A percentile compares a stretch with the other conserved stretches of the same genome.
These are phyloP conservation scores for Aplysia californica DNA, from an alignment of 1,140 invertebrate genomes.

Conservation along the genomic window DNA sequence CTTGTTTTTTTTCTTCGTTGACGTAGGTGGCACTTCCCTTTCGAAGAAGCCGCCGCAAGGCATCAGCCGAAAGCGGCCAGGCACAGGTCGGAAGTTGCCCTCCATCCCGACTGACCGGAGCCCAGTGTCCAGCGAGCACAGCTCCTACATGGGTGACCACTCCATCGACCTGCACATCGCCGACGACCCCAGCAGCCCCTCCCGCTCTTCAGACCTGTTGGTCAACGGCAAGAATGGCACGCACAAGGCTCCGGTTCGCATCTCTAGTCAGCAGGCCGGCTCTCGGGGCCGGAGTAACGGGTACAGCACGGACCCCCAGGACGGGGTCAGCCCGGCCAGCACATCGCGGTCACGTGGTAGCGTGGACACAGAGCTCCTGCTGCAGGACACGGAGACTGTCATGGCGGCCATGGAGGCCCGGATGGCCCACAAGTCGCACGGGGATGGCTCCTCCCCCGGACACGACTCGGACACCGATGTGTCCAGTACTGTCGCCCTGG, in stretches of 20 bases:
- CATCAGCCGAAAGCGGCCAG: conserved; percentile 52
- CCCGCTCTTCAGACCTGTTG: not conserved
- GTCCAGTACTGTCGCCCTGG: conserved; percentile 53
- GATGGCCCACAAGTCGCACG: conserved; percentile 41
- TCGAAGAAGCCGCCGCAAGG: conserved; percentile 43
- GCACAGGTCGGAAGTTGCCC: conserved; percentile 65
- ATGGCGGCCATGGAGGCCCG: conserved; percentile 71
- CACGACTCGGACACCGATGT: conserved; percentile 47
- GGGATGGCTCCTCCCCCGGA: conserved; percentile 8
- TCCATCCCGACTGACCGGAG: conserved; percentile 51
- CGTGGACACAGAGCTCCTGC: conserved; percentile 70
- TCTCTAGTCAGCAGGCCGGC: conserved; percentile 8
- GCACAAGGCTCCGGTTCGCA: not conserved
- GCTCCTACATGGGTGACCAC: conserved; percentile 30
- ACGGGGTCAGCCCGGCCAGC: conserved; percentile 35
- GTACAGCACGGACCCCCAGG: not conserved
- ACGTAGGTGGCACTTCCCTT: conserved; percentile 8
- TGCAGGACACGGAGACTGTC: conserved; percentile 71
- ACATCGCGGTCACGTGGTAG: conserved; percentile 48
- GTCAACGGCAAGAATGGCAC: conserved; percentile 4
- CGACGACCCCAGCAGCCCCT: conserved; percentile 40
- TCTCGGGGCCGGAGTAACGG: not conserved
- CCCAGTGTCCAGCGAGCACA: conserved; percentile 52
- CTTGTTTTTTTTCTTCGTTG: not conserved
- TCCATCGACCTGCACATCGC: conserved; percentile 34